These are phyloP conservation scores for Blastomussa wellsi DNA, from an alignment of 92 coral and sea anemone species.

Conservation along the genomic window DNA sequence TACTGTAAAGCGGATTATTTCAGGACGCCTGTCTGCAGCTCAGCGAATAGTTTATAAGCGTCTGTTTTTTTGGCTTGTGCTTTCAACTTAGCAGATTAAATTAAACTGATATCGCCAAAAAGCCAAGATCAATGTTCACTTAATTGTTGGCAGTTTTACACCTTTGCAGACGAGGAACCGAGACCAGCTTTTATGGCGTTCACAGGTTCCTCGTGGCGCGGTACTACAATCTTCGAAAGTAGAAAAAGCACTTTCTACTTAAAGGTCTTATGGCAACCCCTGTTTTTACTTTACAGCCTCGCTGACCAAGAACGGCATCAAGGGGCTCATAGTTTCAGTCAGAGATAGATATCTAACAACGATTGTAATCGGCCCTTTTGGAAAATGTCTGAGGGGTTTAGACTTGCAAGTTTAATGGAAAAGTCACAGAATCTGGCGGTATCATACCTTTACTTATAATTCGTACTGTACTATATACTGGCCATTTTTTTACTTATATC, in stretches of 20 bases:
- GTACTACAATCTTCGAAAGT: not conserved
- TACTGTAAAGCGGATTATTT: not conserved
- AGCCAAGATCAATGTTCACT: not conserved
- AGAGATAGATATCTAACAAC: too few species aligned
- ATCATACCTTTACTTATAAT: not conserved
- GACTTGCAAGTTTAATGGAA: not conserved
- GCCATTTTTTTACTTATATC: not conserved
- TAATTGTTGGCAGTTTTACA: not conserved
- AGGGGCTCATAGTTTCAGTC: not conserved
- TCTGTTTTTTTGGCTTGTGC: not conserved
- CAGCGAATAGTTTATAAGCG: not conserved
- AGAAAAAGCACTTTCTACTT: not conserved
- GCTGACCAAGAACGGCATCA: not conserved
- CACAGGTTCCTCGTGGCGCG: not conserved
- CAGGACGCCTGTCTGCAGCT: not conserved
- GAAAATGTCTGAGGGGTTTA: not conserved
- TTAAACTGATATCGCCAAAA: not conserved
- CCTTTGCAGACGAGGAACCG: not conserved
- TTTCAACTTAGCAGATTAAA: not conserved
- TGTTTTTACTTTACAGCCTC: not conserved
- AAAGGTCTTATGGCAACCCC: not conserved
- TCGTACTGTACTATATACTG: not conserved
- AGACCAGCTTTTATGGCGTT: not conserved
- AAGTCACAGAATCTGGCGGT: not conserved
- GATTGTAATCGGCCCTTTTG: too few species aligned